Conservation (phyloP, 1,140 invertebrate genomes). For the Pararge aegeria region DNA sequence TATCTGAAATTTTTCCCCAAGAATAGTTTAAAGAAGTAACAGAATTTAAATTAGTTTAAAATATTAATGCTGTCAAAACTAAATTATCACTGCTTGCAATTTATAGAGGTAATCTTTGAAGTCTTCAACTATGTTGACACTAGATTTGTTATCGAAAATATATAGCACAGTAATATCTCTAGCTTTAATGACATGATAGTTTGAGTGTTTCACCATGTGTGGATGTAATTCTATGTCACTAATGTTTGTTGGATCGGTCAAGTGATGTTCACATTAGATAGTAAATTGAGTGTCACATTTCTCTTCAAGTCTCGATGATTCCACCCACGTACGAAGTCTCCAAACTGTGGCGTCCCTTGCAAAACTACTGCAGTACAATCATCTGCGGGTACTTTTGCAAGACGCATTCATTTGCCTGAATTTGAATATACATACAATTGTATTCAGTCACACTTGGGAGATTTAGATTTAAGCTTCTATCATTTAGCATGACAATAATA, state of each 20-base stretch:
- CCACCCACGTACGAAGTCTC: slow-evolving; percentile 42
- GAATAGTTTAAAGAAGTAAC: no score
- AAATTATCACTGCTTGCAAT: not conserved
- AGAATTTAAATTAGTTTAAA: no score
- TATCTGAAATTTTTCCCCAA: not conserved
- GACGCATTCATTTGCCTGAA: slow-evolving; percentile 70
- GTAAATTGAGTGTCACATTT: slow-evolving; percentile 2
- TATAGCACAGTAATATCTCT: not conserved
- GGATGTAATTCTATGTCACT: not conserved
- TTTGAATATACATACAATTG: slow-evolving; percentile 39
- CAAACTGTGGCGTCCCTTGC: slow-evolving; percentile 61
- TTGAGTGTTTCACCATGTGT: not conserved
- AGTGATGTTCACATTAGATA: not conserved
- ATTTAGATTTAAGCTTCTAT: slow-evolving; percentile 74
- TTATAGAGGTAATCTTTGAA: not conserved
- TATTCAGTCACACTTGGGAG: slow-evolving; percentile 70
- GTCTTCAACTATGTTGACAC: slow-evolving; percentile 7
- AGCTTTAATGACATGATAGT: not conserved
- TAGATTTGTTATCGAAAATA: slow-evolving; percentile 18
- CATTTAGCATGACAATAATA: slow-evolving; percentile 77
- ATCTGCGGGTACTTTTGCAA: slow-evolving; percentile 66
- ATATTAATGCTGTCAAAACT: no score
- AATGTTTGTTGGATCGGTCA: not conserved
- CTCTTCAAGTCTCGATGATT: slow-evolving; percentile 39
- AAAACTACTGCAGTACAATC: slow-evolving; percentile 51